These are phyloP conservation scores for Calliphora vomitoria DNA, from an alignment of 2,888 invertebrate genomes.

Conservation along the genomic window DNA sequence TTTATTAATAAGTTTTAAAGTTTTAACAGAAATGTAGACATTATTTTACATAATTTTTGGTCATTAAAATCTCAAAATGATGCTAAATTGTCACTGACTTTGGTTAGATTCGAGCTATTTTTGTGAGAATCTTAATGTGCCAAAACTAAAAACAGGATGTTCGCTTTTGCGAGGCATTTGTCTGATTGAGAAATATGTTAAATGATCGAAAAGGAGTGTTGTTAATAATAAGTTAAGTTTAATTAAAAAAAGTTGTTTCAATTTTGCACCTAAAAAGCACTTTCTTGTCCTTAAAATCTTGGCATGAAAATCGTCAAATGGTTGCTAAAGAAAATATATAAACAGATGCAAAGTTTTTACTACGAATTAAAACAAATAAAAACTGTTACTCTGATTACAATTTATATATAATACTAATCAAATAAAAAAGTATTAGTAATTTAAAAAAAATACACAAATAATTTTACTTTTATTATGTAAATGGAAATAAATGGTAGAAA, in stretches of 20 bases:
- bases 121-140: constrained; percentile 78
- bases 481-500: too few species aligned
- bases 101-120: constrained; percentile 82
- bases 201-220: not conserved
- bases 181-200: constrained; percentile 77
- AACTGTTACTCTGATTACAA: constrained; percentile 68
- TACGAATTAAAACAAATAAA: not conserved
- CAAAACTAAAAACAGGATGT: constrained; percentile 79
- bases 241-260: not conserved
- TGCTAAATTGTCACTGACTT: constrained; percentile 81
- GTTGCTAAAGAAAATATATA: constrained; percentile 35
- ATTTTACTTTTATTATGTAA: too few species aligned
- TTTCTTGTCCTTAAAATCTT: constrained; percentile 64
- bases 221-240: not conserved
- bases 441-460: not conserved
- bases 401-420: constrained; percentile 2
- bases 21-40: too few species aligned
- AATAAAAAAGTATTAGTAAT: not conserved
- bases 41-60: too few species aligned
- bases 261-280: constrained; percentile 69
- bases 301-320: constrained; percentile 76
- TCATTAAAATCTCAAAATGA: constrained; percentile 76
- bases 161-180: constrained; percentile 84
- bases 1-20: too few species aligned
- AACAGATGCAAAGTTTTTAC: constrained; percentile 72